Conservation (phyloP, 2,888 invertebrate species). For the Eudemis profundana region DNA sequence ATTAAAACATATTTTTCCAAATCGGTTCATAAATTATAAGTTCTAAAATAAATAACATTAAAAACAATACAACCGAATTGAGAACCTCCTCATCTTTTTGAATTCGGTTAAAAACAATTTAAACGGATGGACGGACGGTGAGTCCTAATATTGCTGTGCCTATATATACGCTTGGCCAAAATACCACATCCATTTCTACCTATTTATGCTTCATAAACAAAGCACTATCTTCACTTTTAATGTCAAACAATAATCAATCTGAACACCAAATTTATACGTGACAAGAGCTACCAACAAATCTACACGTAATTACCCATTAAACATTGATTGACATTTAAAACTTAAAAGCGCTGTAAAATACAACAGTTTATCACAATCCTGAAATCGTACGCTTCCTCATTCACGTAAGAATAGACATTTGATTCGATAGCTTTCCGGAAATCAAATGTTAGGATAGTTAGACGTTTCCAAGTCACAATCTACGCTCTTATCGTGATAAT, state of each 20-base stretch:
- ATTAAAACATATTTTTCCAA: too few species aligned
- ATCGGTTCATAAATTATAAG: too few species aligned
- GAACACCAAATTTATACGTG: conserved; percentile 18
- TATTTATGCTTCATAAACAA: neutral
- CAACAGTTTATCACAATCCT: conserved; percentile 56
- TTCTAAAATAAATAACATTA: too few species aligned
- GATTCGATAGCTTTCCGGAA: conserved; percentile 68
- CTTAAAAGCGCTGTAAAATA: conserved; percentile 49
- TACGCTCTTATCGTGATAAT: conserved; percentile 30
- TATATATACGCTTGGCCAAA: too few species aligned
- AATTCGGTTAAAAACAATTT: too few species aligned
- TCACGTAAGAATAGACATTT: conserved; percentile 67
- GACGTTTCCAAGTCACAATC: conserved; percentile 41
- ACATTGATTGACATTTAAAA: conserved; percentile 42
- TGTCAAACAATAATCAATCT: conserved; percentile 9
- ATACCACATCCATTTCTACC: neutral
- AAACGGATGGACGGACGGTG: too few species aligned
- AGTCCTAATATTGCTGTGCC: too few species aligned
- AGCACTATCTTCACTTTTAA: neutral
- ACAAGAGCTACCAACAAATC: conserved; percentile 33
- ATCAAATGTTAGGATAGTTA: conserved; percentile 57
- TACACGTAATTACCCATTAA: conserved; percentile 29
- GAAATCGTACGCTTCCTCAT: conserved; percentile 54
- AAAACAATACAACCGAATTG: too few species aligned
- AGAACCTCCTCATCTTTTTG: too few species aligned